Conservation (phyloP, 1,140 invertebrate genomes). For the Melanaphis sacchari region DNA sequence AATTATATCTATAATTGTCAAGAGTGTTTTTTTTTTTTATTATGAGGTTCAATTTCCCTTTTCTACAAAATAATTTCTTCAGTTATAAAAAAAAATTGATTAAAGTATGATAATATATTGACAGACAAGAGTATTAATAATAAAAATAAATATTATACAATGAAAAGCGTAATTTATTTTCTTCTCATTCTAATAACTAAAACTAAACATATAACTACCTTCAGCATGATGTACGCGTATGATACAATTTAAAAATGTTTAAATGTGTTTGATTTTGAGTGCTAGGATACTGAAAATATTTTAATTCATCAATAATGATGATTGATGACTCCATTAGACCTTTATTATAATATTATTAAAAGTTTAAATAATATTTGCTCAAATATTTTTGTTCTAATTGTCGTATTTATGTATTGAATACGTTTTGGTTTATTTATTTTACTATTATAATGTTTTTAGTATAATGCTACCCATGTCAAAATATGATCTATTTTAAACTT, state of each 20-base stretch:
- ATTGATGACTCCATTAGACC: too few species aligned
- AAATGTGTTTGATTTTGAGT: background rate
- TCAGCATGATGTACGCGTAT: too few species aligned
- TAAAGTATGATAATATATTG: background rate
- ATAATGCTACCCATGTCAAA: too few species aligned
- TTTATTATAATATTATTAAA: too few species aligned
- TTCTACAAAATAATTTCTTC: background rate
- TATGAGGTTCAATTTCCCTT: background rate
- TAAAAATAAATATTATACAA: background rate
- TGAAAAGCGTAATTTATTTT: background rate
- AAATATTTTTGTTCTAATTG: too few species aligned
- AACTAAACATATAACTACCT: background rate
- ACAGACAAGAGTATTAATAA: background rate
- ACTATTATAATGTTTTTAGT: too few species aligned
- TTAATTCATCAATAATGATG: too few species aligned
- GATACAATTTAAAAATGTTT: background rate
- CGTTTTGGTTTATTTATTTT: too few species aligned
- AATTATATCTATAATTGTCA: conserved; percentile 1
- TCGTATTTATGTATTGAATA: too few species aligned
- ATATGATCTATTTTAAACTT: too few species aligned
- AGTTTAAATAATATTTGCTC: too few species aligned
- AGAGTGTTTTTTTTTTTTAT: background rate
- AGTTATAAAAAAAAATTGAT: background rate
- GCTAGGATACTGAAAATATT: too few species aligned
- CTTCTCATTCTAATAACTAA: background rate